A percentile compares a stretch with the other conserved stretches of the same genome.
phyloP scores from a whole-genome alignment of 2,888 invertebrate species.

The Allygus modestus region DNA sequence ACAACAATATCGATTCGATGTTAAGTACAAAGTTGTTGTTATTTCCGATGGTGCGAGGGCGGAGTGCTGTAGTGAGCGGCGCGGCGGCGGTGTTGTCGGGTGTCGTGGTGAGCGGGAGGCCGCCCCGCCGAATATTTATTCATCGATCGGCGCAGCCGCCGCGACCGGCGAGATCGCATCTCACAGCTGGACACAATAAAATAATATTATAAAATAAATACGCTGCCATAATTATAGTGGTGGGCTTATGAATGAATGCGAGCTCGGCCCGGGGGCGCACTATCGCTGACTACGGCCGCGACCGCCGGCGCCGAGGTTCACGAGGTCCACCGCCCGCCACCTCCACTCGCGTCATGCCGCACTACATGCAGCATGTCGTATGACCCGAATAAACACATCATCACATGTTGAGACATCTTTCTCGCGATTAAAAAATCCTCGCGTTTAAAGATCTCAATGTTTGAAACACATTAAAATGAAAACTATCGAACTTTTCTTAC shows the following conservation, averaged over 20 bases:
- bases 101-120: not conserved
- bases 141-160: conserved; percentile 27
- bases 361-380: no score
- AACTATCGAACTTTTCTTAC: no score
- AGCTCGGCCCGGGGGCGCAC: conserved; percentile 34
- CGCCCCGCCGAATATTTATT: conserved; percentile 47
- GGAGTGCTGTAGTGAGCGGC: not conserved
- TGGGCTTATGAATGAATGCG: conserved; percentile 55
- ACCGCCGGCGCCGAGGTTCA: not conserved
- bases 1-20: no score
- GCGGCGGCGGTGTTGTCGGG: not conserved
- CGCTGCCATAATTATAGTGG: conserved; percentile 60
- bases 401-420: no score
- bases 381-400: no score
- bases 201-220: conserved; percentile 63
- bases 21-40: no score
- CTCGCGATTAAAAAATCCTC: no score
- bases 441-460: no score
- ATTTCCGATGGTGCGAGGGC: no score
- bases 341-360: no score
- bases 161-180: conserved; percentile 44
- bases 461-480: no score
- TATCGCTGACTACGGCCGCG: not conserved
- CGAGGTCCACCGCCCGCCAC: not conserved
- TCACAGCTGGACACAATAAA: conserved; percentile 60